A percentile compares a stretch with the other conserved stretches of the same genome.
Evolutionary conservation across 1,140 invertebrate genomes (phyloP).

Genomic region (Heliothis subflexa): DNA sequence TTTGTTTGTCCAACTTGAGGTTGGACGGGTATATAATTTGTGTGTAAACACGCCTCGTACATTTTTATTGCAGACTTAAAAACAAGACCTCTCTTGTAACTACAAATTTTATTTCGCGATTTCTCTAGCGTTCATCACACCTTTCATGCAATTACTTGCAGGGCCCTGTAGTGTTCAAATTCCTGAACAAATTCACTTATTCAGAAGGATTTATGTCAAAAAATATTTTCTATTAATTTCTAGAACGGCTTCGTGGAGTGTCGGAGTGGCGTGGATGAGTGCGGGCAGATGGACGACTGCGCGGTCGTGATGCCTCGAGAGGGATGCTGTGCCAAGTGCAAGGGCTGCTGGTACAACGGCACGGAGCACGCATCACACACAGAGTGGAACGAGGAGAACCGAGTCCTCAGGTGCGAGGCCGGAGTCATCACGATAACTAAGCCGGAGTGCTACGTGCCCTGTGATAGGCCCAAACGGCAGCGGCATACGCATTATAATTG

Average conservation of each 20-base stretch:
- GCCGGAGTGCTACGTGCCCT: constrained; percentile 93
- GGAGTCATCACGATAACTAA: constrained; percentile 93
- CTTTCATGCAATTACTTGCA: too few species aligned
- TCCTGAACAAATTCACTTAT: too few species aligned
- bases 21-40: too few species aligned
- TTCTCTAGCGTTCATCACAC: too few species aligned
- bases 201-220: not conserved
- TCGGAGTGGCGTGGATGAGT: constrained; percentile 73
- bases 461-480: constrained; percentile 89
- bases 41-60: too few species aligned
- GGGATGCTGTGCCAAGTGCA: constrained; percentile 80
- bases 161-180: too few species aligned
- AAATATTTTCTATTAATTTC: constrained; percentile 42
- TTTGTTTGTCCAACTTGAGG: too few species aligned
- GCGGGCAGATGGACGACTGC: constrained; percentile 76
- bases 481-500: constrained; percentile 91
- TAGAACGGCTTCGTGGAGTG: constrained; percentile 84
- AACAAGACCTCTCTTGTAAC: too few species aligned
- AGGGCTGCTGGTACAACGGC: constrained; percentile 92
- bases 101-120: too few species aligned
- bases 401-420: constrained; percentile 91
- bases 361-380: constrained; percentile 90
- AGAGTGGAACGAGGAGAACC: constrained; percentile 93
- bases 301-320: constrained; percentile 79
- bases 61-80: too few species aligned